Percentiles rank a stretch among this genome's conserved stretches.
phyloP scores from a whole-genome alignment of 2,888 invertebrate species.

The Junonia oenone region DNA sequence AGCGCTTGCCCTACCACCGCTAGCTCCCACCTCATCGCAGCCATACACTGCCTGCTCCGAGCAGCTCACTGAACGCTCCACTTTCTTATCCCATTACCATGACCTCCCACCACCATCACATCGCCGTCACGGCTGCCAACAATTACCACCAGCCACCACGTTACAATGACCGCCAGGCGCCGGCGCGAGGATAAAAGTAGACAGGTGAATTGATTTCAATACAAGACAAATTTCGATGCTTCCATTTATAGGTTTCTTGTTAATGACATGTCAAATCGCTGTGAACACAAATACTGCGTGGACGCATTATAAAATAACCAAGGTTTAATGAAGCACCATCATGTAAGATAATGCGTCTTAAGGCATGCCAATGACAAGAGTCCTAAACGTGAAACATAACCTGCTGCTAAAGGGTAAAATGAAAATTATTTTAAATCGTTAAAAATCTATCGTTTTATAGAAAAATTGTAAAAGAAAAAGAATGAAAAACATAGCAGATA shows the following conservation, averaged over 20 bases:
- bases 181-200: no score
- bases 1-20: no score
- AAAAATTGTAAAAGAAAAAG: not conserved
- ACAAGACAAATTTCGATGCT: not conserved
- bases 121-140: not conserved
- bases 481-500: not conserved
- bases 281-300: not conserved
- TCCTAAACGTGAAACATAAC: not conserved
- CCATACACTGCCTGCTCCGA: no score
- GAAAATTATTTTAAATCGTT: not conserved
- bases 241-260: not conserved
- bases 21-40: no score
- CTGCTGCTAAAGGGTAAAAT: not conserved
- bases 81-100: no score
- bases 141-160: not conserved
- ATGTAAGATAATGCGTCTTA: not conserved
- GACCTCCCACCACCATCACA: no score
- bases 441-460: not conserved
- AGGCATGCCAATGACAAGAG: not conserved
- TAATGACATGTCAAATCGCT: not conserved
- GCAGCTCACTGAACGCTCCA: no score
- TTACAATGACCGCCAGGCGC: no score
- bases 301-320: not conserved
- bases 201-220: not conserved
- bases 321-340: not conserved